phyloP scores from a whole-genome alignment of 2,888 invertebrate genomes.

The Andrena praecox region DNA sequence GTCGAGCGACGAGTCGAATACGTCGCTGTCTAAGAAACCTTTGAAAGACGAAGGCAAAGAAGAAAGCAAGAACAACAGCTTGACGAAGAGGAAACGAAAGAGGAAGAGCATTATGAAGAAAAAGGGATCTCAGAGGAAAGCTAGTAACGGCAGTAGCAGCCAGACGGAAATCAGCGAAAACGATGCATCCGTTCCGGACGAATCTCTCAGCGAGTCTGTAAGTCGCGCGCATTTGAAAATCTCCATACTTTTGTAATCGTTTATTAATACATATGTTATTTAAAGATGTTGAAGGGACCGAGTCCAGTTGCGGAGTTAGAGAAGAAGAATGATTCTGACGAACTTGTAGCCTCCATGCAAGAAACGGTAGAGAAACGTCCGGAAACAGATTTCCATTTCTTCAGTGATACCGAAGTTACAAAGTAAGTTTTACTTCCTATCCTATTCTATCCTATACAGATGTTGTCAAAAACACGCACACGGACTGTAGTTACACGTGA shows the following conservation, averaged over 20 bases:
- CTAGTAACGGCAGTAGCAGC: constrained; percentile 83
- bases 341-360: constrained; percentile 68
- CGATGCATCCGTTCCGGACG: constrained; percentile 68
- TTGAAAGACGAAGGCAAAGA: constrained; percentile 83
- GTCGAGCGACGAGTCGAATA: constrained; percentile 79
- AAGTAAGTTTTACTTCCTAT: constrained; percentile 79
- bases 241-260: background rate
- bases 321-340: constrained; percentile 54
- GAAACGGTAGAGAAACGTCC: constrained; percentile 84
- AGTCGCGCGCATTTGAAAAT: constrained; percentile 45
- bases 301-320: constrained; percentile 76
- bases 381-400: constrained; percentile 93
- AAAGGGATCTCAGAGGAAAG: constrained; percentile 91
- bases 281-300: constrained; percentile 72
- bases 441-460: background rate
- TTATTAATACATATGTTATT: background rate
- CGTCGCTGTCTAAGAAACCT: constrained; percentile 73
- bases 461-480: background rate
- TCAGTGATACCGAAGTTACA: constrained; percentile 96
- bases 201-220: constrained; percentile 75
- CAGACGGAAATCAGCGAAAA: constrained; percentile 80
- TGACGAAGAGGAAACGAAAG: constrained; percentile 91
- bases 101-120: constrained; percentile 93
- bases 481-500: background rate
- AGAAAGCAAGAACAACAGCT: constrained; percentile 86